These are phyloP conservation scores for Alsophila aescularia DNA, from an alignment of 2,888 invertebrate species.

Conservation along the genomic window DNA sequence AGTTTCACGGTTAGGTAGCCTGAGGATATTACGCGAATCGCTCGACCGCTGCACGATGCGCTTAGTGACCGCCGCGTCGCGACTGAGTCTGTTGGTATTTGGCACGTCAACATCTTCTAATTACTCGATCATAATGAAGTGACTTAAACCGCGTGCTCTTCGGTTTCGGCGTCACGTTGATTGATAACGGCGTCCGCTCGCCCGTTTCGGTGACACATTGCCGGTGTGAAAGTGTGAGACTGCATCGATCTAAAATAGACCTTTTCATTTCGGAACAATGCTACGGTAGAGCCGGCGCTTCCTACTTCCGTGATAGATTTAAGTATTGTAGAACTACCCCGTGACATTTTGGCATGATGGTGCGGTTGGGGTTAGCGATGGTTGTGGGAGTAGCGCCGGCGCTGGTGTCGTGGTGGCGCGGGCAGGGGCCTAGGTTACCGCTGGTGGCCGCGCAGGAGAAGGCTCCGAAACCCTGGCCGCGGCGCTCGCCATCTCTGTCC, in stretches of 20 bases:
- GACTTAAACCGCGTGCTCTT: slow-evolving; percentile 48
- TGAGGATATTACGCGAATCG: slow-evolving; percentile 32
- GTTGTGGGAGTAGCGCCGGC: slow-evolving; percentile 81
- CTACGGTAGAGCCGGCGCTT: slow-evolving; percentile 46
- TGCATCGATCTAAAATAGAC: slow-evolving; percentile 72
- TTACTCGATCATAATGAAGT: slow-evolving; percentile 34
- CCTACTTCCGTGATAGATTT: slow-evolving; percentile 48
- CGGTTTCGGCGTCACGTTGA: slow-evolving; percentile 53
- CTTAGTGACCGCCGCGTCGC: slow-evolving; percentile 41
- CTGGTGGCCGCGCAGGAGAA: slow-evolving; percentile 57
- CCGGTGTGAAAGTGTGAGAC: slow-evolving; percentile 64
- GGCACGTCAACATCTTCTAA: slow-evolving; percentile 41
- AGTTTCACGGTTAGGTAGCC: slow-evolving; percentile 20
- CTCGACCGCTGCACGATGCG: slow-evolving; percentile 38
- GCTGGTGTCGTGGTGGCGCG: slow-evolving; percentile 80
- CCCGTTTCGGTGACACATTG: slow-evolving; percentile 62
- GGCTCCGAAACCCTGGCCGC: slow-evolving; percentile 60
- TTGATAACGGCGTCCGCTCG: slow-evolving; percentile 57
- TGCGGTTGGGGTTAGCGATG: slow-evolving; percentile 77
- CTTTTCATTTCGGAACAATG: slow-evolving; percentile 71
- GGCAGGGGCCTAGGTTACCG: slow-evolving; percentile 60
- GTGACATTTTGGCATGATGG: slow-evolving; percentile 57
- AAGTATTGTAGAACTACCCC: slow-evolving; percentile 34
- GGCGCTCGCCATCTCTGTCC: slow-evolving; percentile 76
- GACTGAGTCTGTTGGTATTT: slow-evolving; percentile 41